Evolutionary conservation across 1,140 invertebrate species (phyloP), one percentile per base, ranked within the genome.

Genomic region (Homalodisca vitripennis): DNA sequence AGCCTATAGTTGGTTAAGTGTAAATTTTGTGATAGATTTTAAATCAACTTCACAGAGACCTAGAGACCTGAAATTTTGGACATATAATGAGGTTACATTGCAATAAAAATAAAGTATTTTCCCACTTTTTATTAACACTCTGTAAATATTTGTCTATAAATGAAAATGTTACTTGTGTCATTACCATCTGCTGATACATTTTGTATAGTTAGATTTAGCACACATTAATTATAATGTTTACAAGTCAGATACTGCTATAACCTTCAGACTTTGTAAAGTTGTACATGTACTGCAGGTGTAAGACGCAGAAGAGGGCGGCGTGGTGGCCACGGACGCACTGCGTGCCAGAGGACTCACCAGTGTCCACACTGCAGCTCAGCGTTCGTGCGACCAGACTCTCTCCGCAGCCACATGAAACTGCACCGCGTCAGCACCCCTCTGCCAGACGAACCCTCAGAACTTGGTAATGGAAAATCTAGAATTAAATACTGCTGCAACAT

Each of bases 321-420:
- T 17, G 17, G 17, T 10, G 6, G 34, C 6, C 6, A 41, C 34
- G 17, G 17, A 41, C 34, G 34, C 6, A 17, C 17, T 6, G 17
- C 6, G 34, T 41, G 34, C 17, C 6, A 41, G 34, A 41, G 34
- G 34, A 41, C 6, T 6, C 17, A 10, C 17, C 34, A 63, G 20
- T 69, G 68, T 60, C 32, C 41, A 29, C 12, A 32, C 17, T 69
- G 68, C 32, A 41, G 13, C 1, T 30, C 57, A 29, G 27, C 67
- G 29, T 68, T 60, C 41, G 67, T 68, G 0, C 53, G 67, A 24
- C 26, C 27, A 32, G 67, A 68, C 34, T 68, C 67, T 12, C 41
- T 68, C 14, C 53, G 67, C 31, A 62, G 67, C 26, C 67, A 68
- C 24, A 2, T 60, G n/a, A 31, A 34, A 17, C 55, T 57, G 46